Percentiles rank a stretch among this genome's conserved stretches.
These are phyloP conservation scores for Drosophila trapezifrons DNA, from an alignment of 1,140 invertebrate species.

Conservation along the genomic window DNA sequence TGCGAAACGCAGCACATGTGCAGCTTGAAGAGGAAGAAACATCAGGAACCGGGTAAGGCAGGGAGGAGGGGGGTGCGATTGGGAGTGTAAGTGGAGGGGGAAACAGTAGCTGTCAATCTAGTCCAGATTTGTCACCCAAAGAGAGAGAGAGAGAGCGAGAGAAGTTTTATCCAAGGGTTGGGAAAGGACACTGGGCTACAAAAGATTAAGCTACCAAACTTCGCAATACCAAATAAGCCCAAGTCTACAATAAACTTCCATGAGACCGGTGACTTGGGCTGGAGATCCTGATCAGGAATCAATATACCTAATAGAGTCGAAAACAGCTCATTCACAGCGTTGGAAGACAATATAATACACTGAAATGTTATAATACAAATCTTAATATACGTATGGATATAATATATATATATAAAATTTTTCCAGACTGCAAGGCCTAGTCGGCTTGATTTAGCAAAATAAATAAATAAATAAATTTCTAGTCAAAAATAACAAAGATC, in stretches of 20 bases:
- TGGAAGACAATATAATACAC: no score
- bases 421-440: no score
- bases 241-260: not conserved
- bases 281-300: not conserved
- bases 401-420: no score
- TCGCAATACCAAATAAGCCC: not conserved
- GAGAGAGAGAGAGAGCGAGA: slow-evolving; percentile 9
- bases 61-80: not conserved
- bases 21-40: slow-evolving; percentile 22
- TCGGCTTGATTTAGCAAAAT: no score
- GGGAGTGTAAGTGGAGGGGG: not conserved
- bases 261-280: not conserved
- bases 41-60: slow-evolving; percentile 1
- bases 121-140: slow-evolving; percentile 53
- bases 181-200: slow-evolving; percentile 22
- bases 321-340: no score
- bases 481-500: no score
- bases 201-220: not conserved
- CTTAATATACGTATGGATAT: no score
- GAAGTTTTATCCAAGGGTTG: slow-evolving; percentile 31
- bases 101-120: slow-evolving; percentile 46
- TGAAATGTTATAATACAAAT: no score
- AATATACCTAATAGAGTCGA: no score
- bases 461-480: no score
- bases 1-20: slow-evolving; percentile 77